Percentiles rank a stretch among this genome's conserved stretches.
Conservation (phyloP, 2,113 vertebrate genomes). For the Gopherus evgoodei region DNA sequence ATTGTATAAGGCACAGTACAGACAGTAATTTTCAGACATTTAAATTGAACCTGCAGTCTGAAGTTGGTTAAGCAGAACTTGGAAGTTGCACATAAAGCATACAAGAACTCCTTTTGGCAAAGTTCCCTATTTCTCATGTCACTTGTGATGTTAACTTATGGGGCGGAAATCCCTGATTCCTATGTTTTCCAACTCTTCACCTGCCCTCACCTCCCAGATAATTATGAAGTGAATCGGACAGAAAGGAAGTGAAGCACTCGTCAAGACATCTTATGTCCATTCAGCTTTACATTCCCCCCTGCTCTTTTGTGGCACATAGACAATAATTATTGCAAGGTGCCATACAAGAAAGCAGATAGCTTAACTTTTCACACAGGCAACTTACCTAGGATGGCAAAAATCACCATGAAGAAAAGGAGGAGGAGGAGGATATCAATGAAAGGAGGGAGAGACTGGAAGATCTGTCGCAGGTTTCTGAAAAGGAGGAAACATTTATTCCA, state of each 20-base stretch:
- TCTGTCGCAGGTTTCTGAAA: slow-evolving; percentile 95
- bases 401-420: slow-evolving; percentile 98
- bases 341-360: neutral
- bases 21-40: neutral
- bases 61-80: neutral
- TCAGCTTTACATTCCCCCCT: neutral
- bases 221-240: neutral
- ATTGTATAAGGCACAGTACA: neutral
- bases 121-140: neutral
- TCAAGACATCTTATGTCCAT: neutral
- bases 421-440: slow-evolving; percentile 98
- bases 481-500: neutral
- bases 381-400: slow-evolving; percentile 96
- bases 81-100: neutral
- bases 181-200: neutral
- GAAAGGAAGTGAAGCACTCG: neutral
- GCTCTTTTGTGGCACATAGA: neutral
- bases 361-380: neutral
- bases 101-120: neutral
- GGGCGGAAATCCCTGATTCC: neutral
- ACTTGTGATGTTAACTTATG: neutral
- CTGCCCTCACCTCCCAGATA: neutral
- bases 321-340: neutral
- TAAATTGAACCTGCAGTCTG: fast-evolving
- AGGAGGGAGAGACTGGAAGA: slow-evolving; percentile 98